Percentiles rank a stretch among this genome's conserved stretches.
These are phyloP conservation scores for Procavia capensis DNA, from an alignment of 2,113 vertebrate genomes.

Conservation along the genomic window DNA sequence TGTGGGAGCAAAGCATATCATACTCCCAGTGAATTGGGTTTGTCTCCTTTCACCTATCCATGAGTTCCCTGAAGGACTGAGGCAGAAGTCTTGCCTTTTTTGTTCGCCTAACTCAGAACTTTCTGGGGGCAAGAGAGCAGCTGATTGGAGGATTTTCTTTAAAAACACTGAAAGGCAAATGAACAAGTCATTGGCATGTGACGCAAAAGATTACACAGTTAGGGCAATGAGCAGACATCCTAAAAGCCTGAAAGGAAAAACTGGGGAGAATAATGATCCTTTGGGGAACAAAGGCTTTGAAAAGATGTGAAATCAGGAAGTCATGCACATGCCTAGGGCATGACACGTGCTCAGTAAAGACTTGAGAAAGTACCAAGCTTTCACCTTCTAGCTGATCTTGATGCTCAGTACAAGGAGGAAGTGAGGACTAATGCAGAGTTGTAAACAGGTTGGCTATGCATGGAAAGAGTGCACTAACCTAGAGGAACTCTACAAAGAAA, in stretches of 20 bases:
- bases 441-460: no score
- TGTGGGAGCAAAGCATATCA: neutral
- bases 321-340: neutral
- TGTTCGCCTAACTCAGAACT: neutral
- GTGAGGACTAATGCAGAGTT: no score
- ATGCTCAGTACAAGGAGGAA: no score
- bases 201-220: no score
- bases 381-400: no score
- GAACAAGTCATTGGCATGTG: no score
- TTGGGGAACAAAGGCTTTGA: neutral
- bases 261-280: neutral
- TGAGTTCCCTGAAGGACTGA: conserved; percentile 5
- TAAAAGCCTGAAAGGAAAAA: no score
- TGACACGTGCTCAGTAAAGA: neutral
- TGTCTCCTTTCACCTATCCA: neutral
- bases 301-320: no score
- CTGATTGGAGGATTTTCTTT: neutral
- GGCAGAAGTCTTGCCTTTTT: neutral
- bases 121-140: neutral
- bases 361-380: no score
- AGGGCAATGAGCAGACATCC: no score
- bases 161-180: neutral
- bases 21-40: neutral
- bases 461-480: no score
- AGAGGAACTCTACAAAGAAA: neutral